Base-by-base conservation (phyloP, 2,113 vertebrate species). In the Anhinga rufa region DNA sequence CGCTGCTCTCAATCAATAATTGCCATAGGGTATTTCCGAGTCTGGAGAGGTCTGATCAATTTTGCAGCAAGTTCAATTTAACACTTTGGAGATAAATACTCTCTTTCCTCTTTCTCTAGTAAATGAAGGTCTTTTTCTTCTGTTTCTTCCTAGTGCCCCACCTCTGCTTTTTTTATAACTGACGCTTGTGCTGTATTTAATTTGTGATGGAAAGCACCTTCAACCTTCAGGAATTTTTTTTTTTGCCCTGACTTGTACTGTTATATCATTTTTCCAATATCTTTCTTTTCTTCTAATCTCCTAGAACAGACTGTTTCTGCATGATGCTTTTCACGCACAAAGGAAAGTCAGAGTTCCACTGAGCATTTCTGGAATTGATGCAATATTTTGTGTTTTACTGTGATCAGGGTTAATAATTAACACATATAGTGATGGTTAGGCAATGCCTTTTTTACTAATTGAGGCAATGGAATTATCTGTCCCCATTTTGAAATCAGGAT, bases 41-140 rank as follows among this genome's bases (percentile, higher is more conserved):
- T 95, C 75, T 95, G 69, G 52, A 96, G 84, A 97, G 88, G 66
- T 90, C 92, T 98, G 92, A 97, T 98, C 97, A 98, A 78, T 98
- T 97, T 97, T 61, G 19, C 69, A 95, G 79, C 48, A 97, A 95
- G 72, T 95, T 98, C 93, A 96, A 62, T 97, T 94, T 94, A 97
- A 96, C 75, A 91, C 61, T 92, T 91, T 91, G 78, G 82, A 97
- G 86, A 95, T 96, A 98, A 96, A 97, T 97, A 95, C 97, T 97
- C 62, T 94, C 66, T 85, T 96, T 86, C 48, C 83, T 93, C 76
- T 96, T 97, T 96, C 54, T 88, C 62, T 97, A 97, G 97, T 96
- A 88, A 97, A 92, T 46, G 48, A 79, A 12, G 9, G 0, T 22
- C n/a, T 87, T 93, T 90, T 79, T 34, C 38, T 89, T 84, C 28